Percentiles rank a stretch among this genome's conserved stretches.
Evolutionary conservation across 2,797 vertebrate species (phyloP).

Genomic region (Takifugu rubripes): DNA sequence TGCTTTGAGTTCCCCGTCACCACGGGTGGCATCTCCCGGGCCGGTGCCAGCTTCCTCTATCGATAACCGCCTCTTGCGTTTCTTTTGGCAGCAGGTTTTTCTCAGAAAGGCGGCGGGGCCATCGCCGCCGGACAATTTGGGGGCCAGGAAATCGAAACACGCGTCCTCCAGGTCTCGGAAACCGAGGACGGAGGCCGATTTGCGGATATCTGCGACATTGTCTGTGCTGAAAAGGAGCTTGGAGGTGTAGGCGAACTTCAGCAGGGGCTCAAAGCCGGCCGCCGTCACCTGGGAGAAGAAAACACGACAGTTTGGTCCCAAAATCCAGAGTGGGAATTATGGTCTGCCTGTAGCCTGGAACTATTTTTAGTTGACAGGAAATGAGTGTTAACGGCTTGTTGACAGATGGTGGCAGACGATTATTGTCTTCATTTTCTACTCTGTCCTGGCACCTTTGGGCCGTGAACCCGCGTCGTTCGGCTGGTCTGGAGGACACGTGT

Average conservation of each 20-base stretch:
- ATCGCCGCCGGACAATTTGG: constrained; percentile 78
- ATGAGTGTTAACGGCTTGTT: not conserved
- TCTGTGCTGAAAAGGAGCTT: constrained; percentile 89
- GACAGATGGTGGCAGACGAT: not conserved
- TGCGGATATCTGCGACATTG: constrained; percentile 86
- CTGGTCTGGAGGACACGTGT: not conserved
- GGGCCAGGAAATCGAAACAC: constrained; percentile 92
- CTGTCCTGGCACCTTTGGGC: constrained; percentile 8
- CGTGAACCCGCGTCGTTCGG: not conserved
- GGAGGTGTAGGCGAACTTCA: constrained; percentile 94
- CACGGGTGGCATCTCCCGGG: constrained; percentile 33
- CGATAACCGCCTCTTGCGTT: constrained; percentile 52
- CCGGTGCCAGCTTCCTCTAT: constrained; percentile 13
- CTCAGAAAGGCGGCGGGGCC: constrained; percentile 58
- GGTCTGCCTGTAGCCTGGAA: not conserved
- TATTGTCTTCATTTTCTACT: constrained; percentile 9
- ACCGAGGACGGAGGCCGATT: constrained; percentile 82
- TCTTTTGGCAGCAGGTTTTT: constrained; percentile 79
- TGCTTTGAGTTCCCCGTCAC: constrained; percentile 70
- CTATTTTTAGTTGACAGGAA: not conserved
- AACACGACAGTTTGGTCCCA: not conserved
- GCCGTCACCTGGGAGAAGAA: constrained; percentile 79
- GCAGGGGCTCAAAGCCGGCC: constrained; percentile 88
- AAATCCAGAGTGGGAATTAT: not conserved
- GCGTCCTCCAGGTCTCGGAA: constrained; percentile 88